Base-by-base conservation (phyloP, 2,888 invertebrate species). In the Dyspetes luteomarginatus region DNA sequence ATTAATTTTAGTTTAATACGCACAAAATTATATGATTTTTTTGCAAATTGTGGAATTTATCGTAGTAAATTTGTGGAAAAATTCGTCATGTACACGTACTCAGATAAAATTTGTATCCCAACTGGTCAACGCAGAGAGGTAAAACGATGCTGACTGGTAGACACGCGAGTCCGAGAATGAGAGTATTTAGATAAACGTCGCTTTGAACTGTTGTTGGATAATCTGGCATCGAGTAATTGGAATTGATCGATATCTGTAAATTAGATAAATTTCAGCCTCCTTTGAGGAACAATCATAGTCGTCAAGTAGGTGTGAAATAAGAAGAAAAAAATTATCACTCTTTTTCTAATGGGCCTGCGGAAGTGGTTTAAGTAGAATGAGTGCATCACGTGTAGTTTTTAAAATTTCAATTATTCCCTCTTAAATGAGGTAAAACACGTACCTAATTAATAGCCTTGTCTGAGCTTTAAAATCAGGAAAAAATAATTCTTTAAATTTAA, bases 41-140 rank as follows among this genome's bases (percentile, higher is more conserved):
- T n/a, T n/a, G n/a, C n/a, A n/a, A n/a, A n/a, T n/a, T n/a, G n/a
- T n/a, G n/a, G n/a, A 7, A 36, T 36, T 36, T 36, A 36, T 12
- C 1, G 36, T 36, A 12, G 12, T 3, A 3, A 2, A 36, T 36
- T 12, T 7, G 7, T 36, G 9, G 26, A 56, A 62, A 52, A 43
- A 64, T 30, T 19, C 12, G 7, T 30, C 12, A 64, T 12, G 93
- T 45, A 73, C 73, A 15, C n/a, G n/a, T 91, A 96, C 96, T 95
- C 85, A 96, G 93, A 92, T 96, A 96, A 92, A 96, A 96, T 92
- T 96, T 96, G 64, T 95, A 95, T 55, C 96, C 96, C 80, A 96
- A 93, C 85, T 94, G 94, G 91, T 96, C 95, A 22, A 96, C 95
- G 89, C 95, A 95, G 4, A 96, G 93, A 0, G 96, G 96, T 85